Evolutionary conservation across 2,888 invertebrate genomes (phyloP), one percentile per base, ranked within the genome.

Genomic region (Archips xylosteana): DNA sequence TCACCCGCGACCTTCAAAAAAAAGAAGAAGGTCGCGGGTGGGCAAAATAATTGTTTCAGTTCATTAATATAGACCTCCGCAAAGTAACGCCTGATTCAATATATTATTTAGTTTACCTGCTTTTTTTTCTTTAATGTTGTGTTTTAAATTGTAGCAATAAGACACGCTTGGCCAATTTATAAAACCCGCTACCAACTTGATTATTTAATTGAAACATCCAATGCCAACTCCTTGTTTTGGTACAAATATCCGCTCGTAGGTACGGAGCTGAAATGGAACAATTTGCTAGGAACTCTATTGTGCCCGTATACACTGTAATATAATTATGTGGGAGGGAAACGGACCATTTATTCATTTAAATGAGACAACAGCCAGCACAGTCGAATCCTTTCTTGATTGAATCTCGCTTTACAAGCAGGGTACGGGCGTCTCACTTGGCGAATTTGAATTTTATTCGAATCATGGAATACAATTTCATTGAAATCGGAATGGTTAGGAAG

Each of bases 371-470:
- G 64, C 65, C 69, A 64, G 86, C 84, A 85, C 84, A 82, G 83
- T 82, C 77, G 85, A 86, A 89, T 88, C 87, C 87, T 82, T 83
- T 83, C 85, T 88, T 90, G 91, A 91, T 91, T 90, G 89, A 89
- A 90, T 89, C 85, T 85, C 85, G 81, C 81, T 84, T 83, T 85
- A 83, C 84, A 87, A 84, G 82, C 82, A 76, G 77, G 83, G 82
- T 77, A 80, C 80, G 80, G 81, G 76, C 80, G 81, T 78, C 80
- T 82, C 81, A 81, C 81, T 83, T 82, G 76, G 77, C 81, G 78
- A 87, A 91, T 90, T 91, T 88, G 88, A 91, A 90, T 91, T 89
- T 89, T 90, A 89, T 90, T 87, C 82, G 85, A 86, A 88, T 88
- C 84, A 83, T 84, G 82, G 75, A 81, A 82, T 79, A 82, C 83